A percentile compares a stretch with the other conserved stretches of the same genome.
These are phyloP conservation scores for Chaetodon trifasciatus DNA, from an alignment of 2,797 vertebrate species.

Conservation along the genomic window DNA sequence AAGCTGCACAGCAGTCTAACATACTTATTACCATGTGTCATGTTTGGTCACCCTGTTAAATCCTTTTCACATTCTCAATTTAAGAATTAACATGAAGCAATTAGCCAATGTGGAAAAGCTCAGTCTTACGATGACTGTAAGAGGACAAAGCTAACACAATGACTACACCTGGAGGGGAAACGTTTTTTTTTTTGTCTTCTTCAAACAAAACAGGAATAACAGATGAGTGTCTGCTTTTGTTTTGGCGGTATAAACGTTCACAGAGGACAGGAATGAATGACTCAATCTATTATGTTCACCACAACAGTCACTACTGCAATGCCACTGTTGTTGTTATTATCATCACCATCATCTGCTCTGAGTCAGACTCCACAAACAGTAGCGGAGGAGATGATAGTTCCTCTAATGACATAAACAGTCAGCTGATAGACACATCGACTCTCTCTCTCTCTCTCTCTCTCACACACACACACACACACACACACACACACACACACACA, in stretches of 20 bases:
- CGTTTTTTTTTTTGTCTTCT: slow-evolving; percentile 4
- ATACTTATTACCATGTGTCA: neutral
- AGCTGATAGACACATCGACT: slow-evolving; percentile 45
- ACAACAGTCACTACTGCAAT: slow-evolving; percentile 52
- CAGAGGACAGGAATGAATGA: slow-evolving; percentile 52
- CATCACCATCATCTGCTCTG: slow-evolving; percentile 59
- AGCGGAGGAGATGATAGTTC: slow-evolving; percentile 60
- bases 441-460: neutral
- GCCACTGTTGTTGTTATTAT: slow-evolving; percentile 51
- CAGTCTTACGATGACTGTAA: neutral
- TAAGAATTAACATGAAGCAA: neutral
- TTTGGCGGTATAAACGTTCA: slow-evolving; percentile 54
- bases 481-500: slow-evolving; percentile 6
- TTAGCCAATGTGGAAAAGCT: neutral
- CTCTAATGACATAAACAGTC: slow-evolving; percentile 70
- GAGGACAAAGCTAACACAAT: slow-evolving; percentile 22
- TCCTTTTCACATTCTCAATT: neutral
- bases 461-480: slow-evolving; percentile 13
- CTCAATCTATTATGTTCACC: slow-evolving; percentile 56
- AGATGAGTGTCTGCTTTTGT: slow-evolving; percentile 56
- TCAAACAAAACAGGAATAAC: slow-evolving; percentile 49
- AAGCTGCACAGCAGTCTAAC: neutral
- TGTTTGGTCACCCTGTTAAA: slow-evolving; percentile 24
- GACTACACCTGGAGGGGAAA: slow-evolving; percentile 41
- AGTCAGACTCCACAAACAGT: slow-evolving; percentile 59